phyloP scores from a whole-genome alignment of 2,888 invertebrate species.

The Gnatocerus cornutus region DNA sequence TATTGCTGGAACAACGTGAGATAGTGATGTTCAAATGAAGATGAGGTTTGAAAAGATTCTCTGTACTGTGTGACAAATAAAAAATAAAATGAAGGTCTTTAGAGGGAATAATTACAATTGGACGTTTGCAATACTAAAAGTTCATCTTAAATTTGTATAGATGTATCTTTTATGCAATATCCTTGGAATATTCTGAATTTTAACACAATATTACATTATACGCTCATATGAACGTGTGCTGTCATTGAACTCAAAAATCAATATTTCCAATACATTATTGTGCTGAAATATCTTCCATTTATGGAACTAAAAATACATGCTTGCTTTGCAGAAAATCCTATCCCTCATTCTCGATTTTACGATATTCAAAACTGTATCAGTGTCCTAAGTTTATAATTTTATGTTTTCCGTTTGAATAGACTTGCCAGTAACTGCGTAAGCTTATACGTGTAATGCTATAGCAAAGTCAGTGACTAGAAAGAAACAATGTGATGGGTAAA shows the following conservation, averaged over 20 bases:
- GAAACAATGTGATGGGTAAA: constrained; percentile 21
- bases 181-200: not conserved
- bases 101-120: too few species aligned
- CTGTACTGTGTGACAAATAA: too few species aligned
- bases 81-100: too few species aligned
- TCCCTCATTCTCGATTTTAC: not conserved
- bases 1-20: too few species aligned
- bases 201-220: not conserved
- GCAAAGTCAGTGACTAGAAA: constrained; percentile 1
- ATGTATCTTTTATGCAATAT: too few species aligned
- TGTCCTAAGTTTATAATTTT: not conserved
- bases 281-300: not conserved
- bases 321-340: not conserved
- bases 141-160: too few species aligned
- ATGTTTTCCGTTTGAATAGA: too few species aligned
- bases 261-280: constrained; percentile 15
- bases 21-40: too few species aligned
- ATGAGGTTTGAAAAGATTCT: too few species aligned
- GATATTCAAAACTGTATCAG: too few species aligned
- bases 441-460: constrained; percentile 12
- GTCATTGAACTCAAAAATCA: constrained; percentile 17
- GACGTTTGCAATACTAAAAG: too few species aligned
- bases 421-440: not conserved
- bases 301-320: not conserved
- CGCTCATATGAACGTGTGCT: constrained; percentile 2